Evolutionary conservation across 2,113 vertebrate species (phyloP).

Genomic region (Mormyrus lacerda): DNA sequence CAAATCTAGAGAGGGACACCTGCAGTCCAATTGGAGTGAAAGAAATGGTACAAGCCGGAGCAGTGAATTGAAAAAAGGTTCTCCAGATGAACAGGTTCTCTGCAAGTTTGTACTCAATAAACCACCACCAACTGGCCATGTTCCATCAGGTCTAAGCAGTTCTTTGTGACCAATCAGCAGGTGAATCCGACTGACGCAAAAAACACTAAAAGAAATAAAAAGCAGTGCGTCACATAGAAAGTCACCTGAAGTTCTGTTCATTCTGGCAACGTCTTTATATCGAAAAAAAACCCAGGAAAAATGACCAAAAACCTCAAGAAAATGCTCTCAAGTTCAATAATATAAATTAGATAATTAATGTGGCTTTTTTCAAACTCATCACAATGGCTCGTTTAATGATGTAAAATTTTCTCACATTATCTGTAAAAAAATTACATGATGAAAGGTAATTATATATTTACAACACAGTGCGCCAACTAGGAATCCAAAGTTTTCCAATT

Average conservation of each 20-base stretch:
- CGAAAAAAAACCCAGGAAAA: not conserved
- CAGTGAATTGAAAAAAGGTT: not conserved
- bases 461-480: not conserved
- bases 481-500: not conserved
- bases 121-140: not conserved
- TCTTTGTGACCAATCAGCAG: not conserved
- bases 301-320: not conserved
- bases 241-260: not conserved
- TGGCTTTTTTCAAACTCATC: not conserved
- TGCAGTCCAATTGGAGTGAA: not conserved
- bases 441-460: not conserved
- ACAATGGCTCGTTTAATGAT: not conserved
- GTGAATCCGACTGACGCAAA: not conserved
- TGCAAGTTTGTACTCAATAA: not conserved
- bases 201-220: not conserved
- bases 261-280: not conserved
- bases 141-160: not conserved
- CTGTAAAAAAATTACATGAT: not conserved
- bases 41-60: not conserved
- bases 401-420: not conserved
- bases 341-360: not conserved
- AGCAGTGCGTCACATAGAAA: not conserved
- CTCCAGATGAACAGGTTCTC: not conserved
- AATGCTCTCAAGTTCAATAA: not conserved
- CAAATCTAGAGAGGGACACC: not conserved